phyloP scores from a whole-genome alignment of 2,113 vertebrate genomes.

The Rissa tridactyla region DNA sequence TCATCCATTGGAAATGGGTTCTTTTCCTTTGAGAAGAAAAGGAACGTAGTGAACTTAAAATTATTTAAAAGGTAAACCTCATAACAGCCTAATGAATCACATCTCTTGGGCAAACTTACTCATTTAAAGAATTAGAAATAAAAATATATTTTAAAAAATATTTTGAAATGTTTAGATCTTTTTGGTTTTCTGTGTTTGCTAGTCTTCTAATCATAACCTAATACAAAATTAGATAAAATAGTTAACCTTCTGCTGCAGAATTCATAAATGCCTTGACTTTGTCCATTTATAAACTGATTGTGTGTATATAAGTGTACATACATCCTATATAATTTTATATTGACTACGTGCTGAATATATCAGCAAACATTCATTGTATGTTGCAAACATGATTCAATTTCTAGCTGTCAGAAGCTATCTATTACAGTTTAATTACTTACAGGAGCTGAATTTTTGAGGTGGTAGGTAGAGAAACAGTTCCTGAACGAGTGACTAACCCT shows the following conservation, averaged over 20 bases:
- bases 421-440: neutral
- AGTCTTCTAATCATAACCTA: neutral
- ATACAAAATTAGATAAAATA: neutral
- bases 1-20: neutral
- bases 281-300: neutral
- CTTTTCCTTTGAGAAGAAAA: neutral
- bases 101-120: neutral
- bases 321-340: neutral
- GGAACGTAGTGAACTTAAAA: neutral
- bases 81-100: neutral
- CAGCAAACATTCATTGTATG: neutral
- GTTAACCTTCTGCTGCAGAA: neutral
- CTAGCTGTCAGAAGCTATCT: neutral
- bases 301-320: neutral
- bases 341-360: neutral
- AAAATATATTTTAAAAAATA: neutral
- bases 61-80: neutral
- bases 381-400: neutral
- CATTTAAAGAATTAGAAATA: neutral
- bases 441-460: neutral
- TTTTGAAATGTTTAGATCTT: neutral
- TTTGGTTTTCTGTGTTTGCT: neutral
- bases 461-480: neutral
- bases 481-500: neutral
- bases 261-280: neutral